These are phyloP conservation scores for Neelides folsomi DNA, from an alignment of 2,888 invertebrate genomes.

Conservation along the genomic window DNA sequence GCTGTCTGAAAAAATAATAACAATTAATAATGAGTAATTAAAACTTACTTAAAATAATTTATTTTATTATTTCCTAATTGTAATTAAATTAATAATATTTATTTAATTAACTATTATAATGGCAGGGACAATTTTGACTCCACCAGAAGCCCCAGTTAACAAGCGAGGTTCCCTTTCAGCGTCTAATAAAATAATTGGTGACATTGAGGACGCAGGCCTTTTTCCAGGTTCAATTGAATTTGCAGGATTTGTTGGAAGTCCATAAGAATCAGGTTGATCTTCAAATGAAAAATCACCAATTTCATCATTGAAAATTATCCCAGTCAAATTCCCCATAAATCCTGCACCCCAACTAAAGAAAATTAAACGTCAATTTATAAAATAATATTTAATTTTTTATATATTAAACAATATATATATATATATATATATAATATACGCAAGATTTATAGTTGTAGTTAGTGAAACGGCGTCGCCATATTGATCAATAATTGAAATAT, in stretches of 20 bases:
- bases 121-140: conserved; percentile 42
- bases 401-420: neutral
- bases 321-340: conserved; percentile 36
- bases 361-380: neutral
- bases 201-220: conserved; percentile 46
- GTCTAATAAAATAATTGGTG: conserved; percentile 42
- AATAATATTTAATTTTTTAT: neutral
- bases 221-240: conserved; percentile 44
- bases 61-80: no score
- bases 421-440: conserved; percentile 40
- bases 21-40: no score
- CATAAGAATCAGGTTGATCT: conserved; percentile 35
- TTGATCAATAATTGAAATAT: conserved; percentile 41
- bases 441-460: conserved; percentile 44
- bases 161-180: conserved; percentile 37
- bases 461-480: conserved; percentile 49
- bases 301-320: conserved; percentile 46
- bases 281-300: conserved; percentile 46
- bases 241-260: conserved; percentile 39
- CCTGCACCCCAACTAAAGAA: conserved; percentile 28
- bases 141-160: conserved; percentile 44
- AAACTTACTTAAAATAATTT: no score
- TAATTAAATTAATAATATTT: no score
- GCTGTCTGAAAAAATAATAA: conserved; percentile 20
- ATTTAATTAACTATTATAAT: conserved; percentile 33